Percentiles rank a stretch among this genome's conserved stretches.
Evolutionary conservation across 2,888 invertebrate species (phyloP).

Genomic region (Aricia artaxerxes): DNA sequence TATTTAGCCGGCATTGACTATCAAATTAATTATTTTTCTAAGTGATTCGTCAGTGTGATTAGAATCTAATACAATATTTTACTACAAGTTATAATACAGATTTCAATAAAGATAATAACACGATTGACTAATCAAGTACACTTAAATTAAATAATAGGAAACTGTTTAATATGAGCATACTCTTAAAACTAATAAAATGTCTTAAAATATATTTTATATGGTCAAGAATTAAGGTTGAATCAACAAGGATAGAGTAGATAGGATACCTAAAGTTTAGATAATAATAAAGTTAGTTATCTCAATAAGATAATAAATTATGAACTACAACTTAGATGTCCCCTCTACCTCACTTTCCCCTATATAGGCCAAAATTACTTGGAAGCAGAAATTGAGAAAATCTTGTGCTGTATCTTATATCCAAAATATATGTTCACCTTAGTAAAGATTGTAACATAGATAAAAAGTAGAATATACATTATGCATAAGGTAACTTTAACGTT

Average conservation of each 20-base stretch:
- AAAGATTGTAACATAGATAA: not conserved
- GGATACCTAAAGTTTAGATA: no score
- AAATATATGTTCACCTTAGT: not conserved
- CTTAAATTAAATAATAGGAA: constrained; percentile 21
- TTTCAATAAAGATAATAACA: not conserved
- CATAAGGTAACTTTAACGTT: not conserved
- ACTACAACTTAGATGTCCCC: not conserved
- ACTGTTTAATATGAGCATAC: constrained; percentile 8
- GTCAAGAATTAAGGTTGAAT: not conserved
- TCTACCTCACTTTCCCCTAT: not conserved
- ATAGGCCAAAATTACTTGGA: not conserved
- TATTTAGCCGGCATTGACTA: not conserved
- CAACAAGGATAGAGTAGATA: not conserved
- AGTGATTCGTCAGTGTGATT: not conserved
- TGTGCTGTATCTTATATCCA: not conserved
- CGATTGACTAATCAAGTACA: not conserved
- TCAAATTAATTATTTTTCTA: not conserved
- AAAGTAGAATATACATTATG: not conserved
- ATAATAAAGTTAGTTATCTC: no score
- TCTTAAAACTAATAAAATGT: not conserved
- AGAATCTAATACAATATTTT: not conserved
- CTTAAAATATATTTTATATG: not conserved
- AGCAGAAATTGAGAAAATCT: not conserved
- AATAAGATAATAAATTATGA: no score
- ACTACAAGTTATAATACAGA: not conserved